Conservation (phyloP, 2,797 vertebrate species). For the Ctenochaetus hawaiiensis region DNA sequence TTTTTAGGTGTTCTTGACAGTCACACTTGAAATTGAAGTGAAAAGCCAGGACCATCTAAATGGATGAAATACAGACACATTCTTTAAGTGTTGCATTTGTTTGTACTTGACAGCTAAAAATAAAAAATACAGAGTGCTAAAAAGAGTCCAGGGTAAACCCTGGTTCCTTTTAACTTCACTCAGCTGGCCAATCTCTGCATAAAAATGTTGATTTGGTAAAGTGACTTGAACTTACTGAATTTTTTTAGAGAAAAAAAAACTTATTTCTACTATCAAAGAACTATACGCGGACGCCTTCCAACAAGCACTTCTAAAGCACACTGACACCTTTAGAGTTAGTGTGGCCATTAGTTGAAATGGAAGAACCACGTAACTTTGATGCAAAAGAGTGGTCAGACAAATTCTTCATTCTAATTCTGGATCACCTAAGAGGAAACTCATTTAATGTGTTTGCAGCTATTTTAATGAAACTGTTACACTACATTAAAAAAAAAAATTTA, state of each 20-base stretch:
- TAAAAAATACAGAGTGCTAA: not conserved
- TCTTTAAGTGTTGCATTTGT: slow-evolving; percentile 1
- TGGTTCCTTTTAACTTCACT: not conserved
- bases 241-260: too few species aligned
- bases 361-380: not conserved
- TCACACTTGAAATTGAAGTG: not conserved
- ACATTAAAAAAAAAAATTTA: not conserved
- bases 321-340: not conserved
- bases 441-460: not conserved
- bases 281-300: not conserved
- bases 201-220: not conserved
- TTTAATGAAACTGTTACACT: not conserved
- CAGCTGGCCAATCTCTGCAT: not conserved
- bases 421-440: not conserved
- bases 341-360: not conserved
- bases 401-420: not conserved
- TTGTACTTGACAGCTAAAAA: not conserved
- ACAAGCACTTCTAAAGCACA: not conserved
- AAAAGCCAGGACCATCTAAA: not conserved
- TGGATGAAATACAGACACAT: not conserved
- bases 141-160: not conserved
- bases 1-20: not conserved
- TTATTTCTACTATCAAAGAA: not conserved
- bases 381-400: not conserved
- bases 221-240: too few species aligned